A percentile compares a stretch with the other conserved stretches of the same genome.
These are phyloP conservation scores for Ganaspis brasiliensis DNA, from an alignment of 2,888 invertebrate species.

Conservation along the genomic window DNA sequence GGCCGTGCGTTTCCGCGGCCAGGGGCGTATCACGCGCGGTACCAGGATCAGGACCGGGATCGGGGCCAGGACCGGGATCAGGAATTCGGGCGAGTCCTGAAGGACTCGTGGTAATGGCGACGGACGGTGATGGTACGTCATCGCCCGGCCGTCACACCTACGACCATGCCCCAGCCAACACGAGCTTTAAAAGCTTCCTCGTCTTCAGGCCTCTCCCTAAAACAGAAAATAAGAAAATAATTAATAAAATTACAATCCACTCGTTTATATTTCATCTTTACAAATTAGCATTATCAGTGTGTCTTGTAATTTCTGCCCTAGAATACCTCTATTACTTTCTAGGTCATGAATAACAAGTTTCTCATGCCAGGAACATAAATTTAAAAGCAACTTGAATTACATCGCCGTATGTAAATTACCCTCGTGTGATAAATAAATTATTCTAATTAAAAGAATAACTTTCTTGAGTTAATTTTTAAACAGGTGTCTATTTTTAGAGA, in stretches of 20 bases:
- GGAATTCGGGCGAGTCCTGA: constrained; percentile 71
- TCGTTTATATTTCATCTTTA: background rate
- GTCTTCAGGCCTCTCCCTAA: background rate
- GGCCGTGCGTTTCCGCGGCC: constrained; percentile 30
- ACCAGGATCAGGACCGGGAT: constrained; percentile 59
- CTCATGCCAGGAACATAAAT: constrained; percentile 8
- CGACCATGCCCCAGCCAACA: constrained; percentile 73
- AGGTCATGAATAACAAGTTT: background rate
- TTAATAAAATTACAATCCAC: background rate
- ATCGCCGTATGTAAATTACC: background rate
- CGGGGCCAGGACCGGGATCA: constrained; percentile 57
- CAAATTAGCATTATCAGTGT: too few relatives aligned
- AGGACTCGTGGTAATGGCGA: constrained; percentile 75
- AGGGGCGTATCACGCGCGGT: constrained; percentile 51
- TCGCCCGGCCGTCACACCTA: constrained; percentile 78
- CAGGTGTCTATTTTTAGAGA: background rate
- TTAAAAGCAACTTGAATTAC: constrained; percentile 5
- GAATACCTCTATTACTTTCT: background rate
- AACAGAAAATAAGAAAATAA: background rate
- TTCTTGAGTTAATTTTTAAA: background rate
- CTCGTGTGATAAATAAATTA: constrained; percentile 9
- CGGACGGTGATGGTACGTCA: constrained; percentile 77
- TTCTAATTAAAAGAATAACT: background rate
- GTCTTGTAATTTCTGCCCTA: too few relatives aligned
- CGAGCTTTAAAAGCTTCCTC: constrained; percentile 31